These are phyloP conservation scores for Rhizoglyphus robini DNA, from an alignment of 1,140 invertebrate genomes.

Conservation along the genomic window DNA sequence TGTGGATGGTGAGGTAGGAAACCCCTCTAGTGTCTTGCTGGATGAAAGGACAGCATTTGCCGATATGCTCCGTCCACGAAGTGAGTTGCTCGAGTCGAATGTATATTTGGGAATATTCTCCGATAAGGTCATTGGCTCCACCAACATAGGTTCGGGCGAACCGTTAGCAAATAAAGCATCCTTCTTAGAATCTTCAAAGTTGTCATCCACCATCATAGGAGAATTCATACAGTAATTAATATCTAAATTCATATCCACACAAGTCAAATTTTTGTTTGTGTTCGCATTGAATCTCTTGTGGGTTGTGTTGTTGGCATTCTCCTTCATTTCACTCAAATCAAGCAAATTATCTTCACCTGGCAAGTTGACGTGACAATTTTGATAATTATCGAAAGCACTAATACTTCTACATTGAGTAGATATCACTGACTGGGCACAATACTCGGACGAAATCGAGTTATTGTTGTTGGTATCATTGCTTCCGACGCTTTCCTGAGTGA, in stretches of 20 bases:
- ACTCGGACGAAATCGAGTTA: background rate
- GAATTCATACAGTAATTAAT: background rate
- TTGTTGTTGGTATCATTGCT: conserved; percentile 10
- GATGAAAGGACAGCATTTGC: conserved; percentile 13
- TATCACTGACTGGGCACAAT: conserved; percentile 3
- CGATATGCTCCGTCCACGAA: conserved; percentile 8
- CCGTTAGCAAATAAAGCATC: background rate
- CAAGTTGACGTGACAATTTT: background rate
- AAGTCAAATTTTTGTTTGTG: too few species aligned
- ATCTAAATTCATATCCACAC: background rate
- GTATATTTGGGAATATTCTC: conserved; percentile 10
- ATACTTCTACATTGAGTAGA: conserved; percentile 23
- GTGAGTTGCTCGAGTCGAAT: background rate
- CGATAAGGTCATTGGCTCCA: conserved; percentile 11
- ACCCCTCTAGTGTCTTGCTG: background rate
- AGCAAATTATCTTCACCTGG: background rate
- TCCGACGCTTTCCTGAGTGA: background rate
- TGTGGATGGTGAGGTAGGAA: background rate
- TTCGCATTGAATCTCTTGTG: too few species aligned
- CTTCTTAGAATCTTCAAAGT: background rate
- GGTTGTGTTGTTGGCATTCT: background rate
- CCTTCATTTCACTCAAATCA: background rate
- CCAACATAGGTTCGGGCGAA: conserved; percentile 10
- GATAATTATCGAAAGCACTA: conserved; percentile 18
- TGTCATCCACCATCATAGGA: background rate